These are phyloP conservation scores for Urophycis tenuis DNA, from an alignment of 2,797 vertebrate species.

Conservation along the genomic window DNA sequence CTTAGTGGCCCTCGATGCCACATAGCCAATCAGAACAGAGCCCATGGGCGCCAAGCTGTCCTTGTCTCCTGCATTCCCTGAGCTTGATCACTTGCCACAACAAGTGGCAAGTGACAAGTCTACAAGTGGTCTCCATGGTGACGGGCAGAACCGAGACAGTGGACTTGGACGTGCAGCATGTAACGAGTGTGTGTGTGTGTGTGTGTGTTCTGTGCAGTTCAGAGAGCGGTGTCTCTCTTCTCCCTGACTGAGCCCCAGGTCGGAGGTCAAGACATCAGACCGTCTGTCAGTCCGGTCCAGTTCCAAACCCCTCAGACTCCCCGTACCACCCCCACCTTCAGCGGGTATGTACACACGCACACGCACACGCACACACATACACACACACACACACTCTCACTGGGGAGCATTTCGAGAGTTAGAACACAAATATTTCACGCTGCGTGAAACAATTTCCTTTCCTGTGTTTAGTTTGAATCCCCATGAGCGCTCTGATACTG, in stretches of 20 bases:
- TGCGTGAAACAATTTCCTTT: background rate
- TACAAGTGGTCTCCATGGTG: slow-evolving; percentile 19
- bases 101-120: no score
- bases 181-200: slow-evolving; percentile 12
- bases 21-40: slow-evolving; percentile 19
- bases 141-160: background rate
- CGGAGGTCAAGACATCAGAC: slow-evolving; percentile 65
- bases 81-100: slow-evolving; percentile 16
- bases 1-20: slow-evolving; percentile 18
- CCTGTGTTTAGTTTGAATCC: background rate
- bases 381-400: background rate
- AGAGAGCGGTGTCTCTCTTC: slow-evolving; percentile 85
- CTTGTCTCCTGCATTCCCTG: slow-evolving; percentile 30
- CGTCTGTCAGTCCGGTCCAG: slow-evolving; percentile 72
- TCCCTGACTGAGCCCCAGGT: slow-evolving; percentile 75
- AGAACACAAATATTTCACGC: no score
- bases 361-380: background rate
- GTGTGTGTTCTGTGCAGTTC: slow-evolving; percentile 68
- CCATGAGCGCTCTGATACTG: background rate
- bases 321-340: slow-evolving; percentile 80
- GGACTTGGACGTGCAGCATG: background rate
- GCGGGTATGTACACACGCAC: slow-evolving; percentile 52
- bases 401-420: no score
- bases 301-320: slow-evolving; percentile 80
- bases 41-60: slow-evolving; percentile 14